A percentile compares a stretch with the other conserved stretches of the same genome.
These are phyloP conservation scores for Isoperla grammatica DNA, from an alignment of 2,888 invertebrate genomes.

Conservation along the genomic window DNA sequence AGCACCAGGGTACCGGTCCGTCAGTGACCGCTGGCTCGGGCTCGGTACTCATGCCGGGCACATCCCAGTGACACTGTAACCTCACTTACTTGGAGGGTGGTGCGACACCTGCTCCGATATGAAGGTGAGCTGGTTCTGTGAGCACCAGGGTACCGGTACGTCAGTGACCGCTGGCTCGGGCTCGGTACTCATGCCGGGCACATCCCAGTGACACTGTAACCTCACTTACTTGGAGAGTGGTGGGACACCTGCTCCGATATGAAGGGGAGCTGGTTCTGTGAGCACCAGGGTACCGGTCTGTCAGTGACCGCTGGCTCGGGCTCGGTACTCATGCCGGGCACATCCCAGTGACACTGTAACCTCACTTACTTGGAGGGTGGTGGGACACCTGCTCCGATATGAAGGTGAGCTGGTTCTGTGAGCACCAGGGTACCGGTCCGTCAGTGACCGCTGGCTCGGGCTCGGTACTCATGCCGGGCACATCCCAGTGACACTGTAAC, in stretches of 20 bases:
- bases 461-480: constrained; percentile 42
- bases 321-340: constrained; percentile 42
- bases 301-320: constrained; percentile 50
- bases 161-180: constrained; percentile 50
- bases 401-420: constrained; percentile 81
- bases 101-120: constrained; percentile 98
- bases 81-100: constrained; percentile 89
- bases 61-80: constrained; percentile 84
- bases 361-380: constrained; percentile 89
- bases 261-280: constrained; percentile 81
- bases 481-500: constrained; percentile 84
- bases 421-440: constrained; percentile 90
- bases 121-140: constrained; percentile 81
- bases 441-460: constrained; percentile 50
- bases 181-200: constrained; percentile 42
- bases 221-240: constrained; percentile 89
- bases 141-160: constrained; percentile 90
- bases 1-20: constrained; percentile 90
- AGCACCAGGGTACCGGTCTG: constrained; percentile 90
- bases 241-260: constrained; percentile 98
- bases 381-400: constrained; percentile 98
- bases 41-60: constrained; percentile 42
- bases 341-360: constrained; percentile 84
- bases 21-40: constrained; percentile 50
- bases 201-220: constrained; percentile 84